phyloP scores from a whole-genome alignment of 1,140 invertebrate species.

The Drosophila mauritiana region DNA sequence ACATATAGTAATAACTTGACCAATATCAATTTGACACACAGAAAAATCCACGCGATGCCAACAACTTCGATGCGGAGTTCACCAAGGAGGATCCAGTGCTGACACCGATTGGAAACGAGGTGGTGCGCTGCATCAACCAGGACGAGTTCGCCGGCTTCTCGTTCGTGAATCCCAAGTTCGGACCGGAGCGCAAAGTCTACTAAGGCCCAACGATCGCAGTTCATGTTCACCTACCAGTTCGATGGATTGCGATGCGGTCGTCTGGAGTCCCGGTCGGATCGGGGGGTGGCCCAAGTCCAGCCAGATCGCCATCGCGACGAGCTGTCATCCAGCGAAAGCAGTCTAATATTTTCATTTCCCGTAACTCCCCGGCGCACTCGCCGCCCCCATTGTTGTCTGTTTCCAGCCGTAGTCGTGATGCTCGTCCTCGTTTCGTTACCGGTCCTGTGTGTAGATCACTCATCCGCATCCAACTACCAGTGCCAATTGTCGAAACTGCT shows the following conservation, averaged over 20 bases:
- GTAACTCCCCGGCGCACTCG: slow-evolving; percentile 9
- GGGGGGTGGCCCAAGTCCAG: slow-evolving; percentile 15
- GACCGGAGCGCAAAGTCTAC: slow-evolving; percentile 87
- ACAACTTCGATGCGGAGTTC: slow-evolving; percentile 99
- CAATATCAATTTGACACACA: slow-evolving; percentile 85
- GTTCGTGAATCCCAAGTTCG: slow-evolving; percentile 97
- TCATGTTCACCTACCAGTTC: slow-evolving; percentile 25
- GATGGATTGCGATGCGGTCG: slow-evolving; percentile 7
- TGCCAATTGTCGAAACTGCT: slow-evolving; percentile 64
- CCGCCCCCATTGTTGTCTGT: slow-evolving; percentile 72
- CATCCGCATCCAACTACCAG: slow-evolving; percentile 50
- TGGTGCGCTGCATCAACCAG: slow-evolving; percentile 96
- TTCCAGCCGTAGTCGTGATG: slow-evolving; percentile 55
- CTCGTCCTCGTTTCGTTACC: slow-evolving; percentile 46
- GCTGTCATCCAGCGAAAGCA: slow-evolving; percentile 46
- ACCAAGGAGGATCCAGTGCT: slow-evolving; percentile 98
- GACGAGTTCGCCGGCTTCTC: slow-evolving; percentile 99
- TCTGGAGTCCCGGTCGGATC: slow-evolving; percentile 14
- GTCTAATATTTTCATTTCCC: slow-evolving; percentile 50
- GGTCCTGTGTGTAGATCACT: slow-evolving; percentile 41
- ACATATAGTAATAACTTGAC: not conserved
- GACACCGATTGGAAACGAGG: slow-evolving; percentile 96
- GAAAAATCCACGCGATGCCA: slow-evolving; percentile 98
- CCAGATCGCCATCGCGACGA: slow-evolving; percentile 31
- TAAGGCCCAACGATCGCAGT: slow-evolving; percentile 51